Evolutionary conservation across 1,140 invertebrate genomes (phyloP), one percentile per base, ranked within the genome.

Genomic region (Octopus sinensis): DNA sequence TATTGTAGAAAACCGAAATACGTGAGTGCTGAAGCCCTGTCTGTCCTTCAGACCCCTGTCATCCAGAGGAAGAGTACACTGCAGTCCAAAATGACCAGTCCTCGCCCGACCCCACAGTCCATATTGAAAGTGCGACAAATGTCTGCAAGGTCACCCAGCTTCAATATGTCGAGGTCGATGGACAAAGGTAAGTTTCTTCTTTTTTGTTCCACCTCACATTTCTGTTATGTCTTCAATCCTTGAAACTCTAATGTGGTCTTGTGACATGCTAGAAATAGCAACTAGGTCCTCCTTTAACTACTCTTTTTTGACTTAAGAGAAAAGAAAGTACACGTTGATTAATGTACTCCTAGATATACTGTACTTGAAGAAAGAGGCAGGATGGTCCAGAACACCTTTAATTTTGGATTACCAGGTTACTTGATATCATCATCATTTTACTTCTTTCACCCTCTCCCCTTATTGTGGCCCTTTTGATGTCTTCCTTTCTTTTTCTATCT

Each of bases 21-120:
- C 54, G 79, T 85, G 62, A 86, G 83, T n/a, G 84, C 86, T 9
- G 85, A 86, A 76, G 84, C 84, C 51, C 62, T 87, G 81, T 83
- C 85, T 3, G 54, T 90, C 76, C 80, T 90, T 51, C 84, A 88
- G 80, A 89, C 88, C 12, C 88, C 88, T 4, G 84, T 85, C 23
- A 82, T 89, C 6, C 80, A 84, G 4, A 84, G 85, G 75, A 84
- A 87, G 76, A 85, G 85, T 23, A 84, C 87, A 5, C 54, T 80
- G 4, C 81, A 80, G 52, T 80, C 56, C n/a, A 75, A 75, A 7
- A 81, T 56, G 52, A 93, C 81, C 0, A 77, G 73, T 52, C 80
- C 71, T 10, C 80, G 80, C n/a, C 79, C 82, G 54, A 88, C 87
- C 13, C 87, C 88, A 10, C 87, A 88, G 83, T 88, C 87, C n/a